phyloP scores from a whole-genome alignment of 2,888 invertebrate species.

The Branchipolynoe longqiensis region DNA sequence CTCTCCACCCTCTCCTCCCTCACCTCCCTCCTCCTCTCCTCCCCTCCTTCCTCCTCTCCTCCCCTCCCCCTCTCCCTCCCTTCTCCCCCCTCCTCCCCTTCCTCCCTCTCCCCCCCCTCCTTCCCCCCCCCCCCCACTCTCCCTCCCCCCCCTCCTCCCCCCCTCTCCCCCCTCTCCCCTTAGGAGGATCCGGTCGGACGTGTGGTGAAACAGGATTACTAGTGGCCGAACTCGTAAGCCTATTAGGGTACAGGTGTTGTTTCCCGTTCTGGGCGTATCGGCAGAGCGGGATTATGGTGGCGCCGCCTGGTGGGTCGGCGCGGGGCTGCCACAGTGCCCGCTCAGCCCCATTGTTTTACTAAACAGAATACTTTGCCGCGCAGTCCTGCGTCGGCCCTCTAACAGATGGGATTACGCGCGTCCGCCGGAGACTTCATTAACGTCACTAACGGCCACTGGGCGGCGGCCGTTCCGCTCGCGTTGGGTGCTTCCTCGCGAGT shows the following conservation, averaged over 20 bases:
- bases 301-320: background rate
- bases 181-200: no score
- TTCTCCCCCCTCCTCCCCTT: no score
- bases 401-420: constrained; percentile 4
- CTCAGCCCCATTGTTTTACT: no score
- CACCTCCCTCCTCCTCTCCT: no score
- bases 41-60: no score
- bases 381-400: background rate
- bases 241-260: background rate
- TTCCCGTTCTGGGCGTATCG: constrained; percentile 24
- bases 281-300: background rate
- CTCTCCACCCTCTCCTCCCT: no score
- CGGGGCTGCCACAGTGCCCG: background rate
- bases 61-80: no score
- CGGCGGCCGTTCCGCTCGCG: background rate
- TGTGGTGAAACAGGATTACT: constrained; percentile 13
- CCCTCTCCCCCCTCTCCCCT: no score
- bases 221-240: background rate
- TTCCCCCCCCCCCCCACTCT: no score
- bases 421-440: constrained; percentile 1
- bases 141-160: no score
- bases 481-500: background rate
- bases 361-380: constrained; percentile 4
- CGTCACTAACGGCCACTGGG: constrained; percentile 8
- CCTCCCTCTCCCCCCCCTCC: no score